A percentile compares a stretch with the other conserved stretches of the same genome.
Conservation (phyloP, 2,888 invertebrate genomes). For the Stictocephala bisonia region DNA sequence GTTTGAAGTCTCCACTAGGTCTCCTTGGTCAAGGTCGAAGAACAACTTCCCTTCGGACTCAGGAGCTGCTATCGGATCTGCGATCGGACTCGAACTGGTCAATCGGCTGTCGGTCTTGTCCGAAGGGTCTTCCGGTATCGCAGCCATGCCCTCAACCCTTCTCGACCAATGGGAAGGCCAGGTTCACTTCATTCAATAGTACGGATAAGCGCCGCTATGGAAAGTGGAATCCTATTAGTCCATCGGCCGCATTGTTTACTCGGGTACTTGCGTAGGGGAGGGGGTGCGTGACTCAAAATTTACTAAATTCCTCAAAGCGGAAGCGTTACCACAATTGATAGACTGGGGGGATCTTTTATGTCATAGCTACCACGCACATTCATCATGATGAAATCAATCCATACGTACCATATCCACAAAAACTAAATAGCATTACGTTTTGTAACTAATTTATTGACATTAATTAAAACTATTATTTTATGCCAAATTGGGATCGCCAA, state of each 20-base stretch:
- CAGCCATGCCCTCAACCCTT: slow-evolving; percentile 37
- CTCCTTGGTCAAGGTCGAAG: slow-evolving; percentile 43
- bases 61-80: background rate
- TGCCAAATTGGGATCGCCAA: no score
- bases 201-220: background rate
- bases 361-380: no score
- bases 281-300: background rate
- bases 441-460: no score
- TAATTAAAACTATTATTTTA: no score
- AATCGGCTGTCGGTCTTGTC: background rate
- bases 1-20: slow-evolving; percentile 31
- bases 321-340: no score
- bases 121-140: background rate
- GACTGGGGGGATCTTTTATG: no score
- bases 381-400: no score
- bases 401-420: no score
- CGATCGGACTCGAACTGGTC: background rate
- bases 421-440: no score
- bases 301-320: background rate
- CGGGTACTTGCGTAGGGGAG: background rate
- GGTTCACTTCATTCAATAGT: background rate
- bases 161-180: slow-evolving; percentile 31
- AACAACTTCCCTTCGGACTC: slow-evolving; percentile 39
- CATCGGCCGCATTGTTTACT: slow-evolving; percentile 9
- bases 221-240: slow-evolving; percentile 12